Conservation (phyloP, 2,888 invertebrate genomes). For the Venusia cambrica region DNA sequence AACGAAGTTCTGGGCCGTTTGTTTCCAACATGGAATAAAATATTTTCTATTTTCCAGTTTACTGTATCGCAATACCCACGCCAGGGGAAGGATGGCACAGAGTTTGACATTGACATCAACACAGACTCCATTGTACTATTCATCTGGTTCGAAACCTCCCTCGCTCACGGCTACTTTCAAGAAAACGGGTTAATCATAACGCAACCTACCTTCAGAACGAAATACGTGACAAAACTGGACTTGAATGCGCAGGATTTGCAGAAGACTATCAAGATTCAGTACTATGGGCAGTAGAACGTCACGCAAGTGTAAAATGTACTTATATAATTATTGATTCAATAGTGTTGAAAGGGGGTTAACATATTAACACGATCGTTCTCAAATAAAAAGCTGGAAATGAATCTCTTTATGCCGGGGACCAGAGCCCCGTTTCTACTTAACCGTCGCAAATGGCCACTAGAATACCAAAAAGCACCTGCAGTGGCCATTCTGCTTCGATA, state of each 20-base stretch:
- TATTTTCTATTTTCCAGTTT: conserved; percentile 40
- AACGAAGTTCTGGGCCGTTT: neutral
- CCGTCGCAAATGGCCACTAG: no score
- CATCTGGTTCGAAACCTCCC: conserved; percentile 84
- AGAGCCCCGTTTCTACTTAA: no score
- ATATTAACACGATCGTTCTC: no score
- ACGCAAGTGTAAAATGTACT: no score
- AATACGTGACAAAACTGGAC: conserved; percentile 37
- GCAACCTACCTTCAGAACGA: conserved; percentile 36
- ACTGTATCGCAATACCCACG: conserved; percentile 36
- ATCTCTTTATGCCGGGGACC: no score
- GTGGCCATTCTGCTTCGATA: no score
- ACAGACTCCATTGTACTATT: conserved; percentile 83
- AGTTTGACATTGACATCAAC: conserved; percentile 46
- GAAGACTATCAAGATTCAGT: conserved; percentile 52
- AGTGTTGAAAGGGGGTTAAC: no score
- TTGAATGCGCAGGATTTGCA: conserved; percentile 42
- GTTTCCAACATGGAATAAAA: conserved; percentile 1
- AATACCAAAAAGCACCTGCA: no score
- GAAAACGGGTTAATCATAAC: conserved; percentile 87
- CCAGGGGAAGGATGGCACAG: conserved; percentile 22
- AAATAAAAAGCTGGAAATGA: no score
- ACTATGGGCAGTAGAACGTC: conserved; percentile 40
- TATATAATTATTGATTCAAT: no score
- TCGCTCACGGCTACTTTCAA: conserved; percentile 83